Conservation (phyloP, 2,888 invertebrate genomes). For the Lissonota sp. region DNA sequence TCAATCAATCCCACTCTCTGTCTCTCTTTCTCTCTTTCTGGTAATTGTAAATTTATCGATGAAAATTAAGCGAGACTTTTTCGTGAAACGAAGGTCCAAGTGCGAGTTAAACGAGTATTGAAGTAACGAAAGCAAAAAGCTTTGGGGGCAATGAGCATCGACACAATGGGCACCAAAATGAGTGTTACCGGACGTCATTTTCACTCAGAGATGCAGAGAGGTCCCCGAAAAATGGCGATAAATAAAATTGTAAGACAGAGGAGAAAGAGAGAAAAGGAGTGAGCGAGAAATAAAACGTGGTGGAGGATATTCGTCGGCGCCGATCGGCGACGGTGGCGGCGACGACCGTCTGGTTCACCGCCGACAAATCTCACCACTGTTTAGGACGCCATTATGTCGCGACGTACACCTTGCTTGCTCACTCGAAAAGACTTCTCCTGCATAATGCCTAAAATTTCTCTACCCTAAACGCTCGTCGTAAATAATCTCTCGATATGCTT, state of each 20-base stretch:
- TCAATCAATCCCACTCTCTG: too few relatives aligned
- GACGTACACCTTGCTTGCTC: conserved; percentile 35
- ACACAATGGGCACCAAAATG: conserved; percentile 9
- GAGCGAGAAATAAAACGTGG: background rate
- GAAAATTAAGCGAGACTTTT: too few relatives aligned
- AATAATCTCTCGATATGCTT: conserved; percentile 50
- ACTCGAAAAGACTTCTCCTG: conserved; percentile 21
- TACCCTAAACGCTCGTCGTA: conserved; percentile 41
- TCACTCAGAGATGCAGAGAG: background rate
- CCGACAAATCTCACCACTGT: conserved; percentile 5
- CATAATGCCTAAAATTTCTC: conserved; percentile 17
- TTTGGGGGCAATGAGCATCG: too few relatives aligned
- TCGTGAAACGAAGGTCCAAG: too few relatives aligned
- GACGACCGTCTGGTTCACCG: conserved; percentile 29
- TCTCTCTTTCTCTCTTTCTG: too few relatives aligned
- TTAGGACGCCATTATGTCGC: conserved; percentile 66
- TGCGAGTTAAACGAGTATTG: background rate
- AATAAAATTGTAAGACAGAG: conserved; percentile 3
- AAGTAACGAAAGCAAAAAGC: conserved; percentile 42
- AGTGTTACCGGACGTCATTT: conserved; percentile 28
- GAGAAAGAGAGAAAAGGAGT: background rate
- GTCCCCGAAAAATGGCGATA: background rate
- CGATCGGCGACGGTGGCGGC: background rate
- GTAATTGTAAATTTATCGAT: too few relatives aligned
- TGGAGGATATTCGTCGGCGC: conserved; percentile 3